Base-by-base conservation (phyloP, 2,888 invertebrate genomes). In the Coelinius sp. region DNA sequence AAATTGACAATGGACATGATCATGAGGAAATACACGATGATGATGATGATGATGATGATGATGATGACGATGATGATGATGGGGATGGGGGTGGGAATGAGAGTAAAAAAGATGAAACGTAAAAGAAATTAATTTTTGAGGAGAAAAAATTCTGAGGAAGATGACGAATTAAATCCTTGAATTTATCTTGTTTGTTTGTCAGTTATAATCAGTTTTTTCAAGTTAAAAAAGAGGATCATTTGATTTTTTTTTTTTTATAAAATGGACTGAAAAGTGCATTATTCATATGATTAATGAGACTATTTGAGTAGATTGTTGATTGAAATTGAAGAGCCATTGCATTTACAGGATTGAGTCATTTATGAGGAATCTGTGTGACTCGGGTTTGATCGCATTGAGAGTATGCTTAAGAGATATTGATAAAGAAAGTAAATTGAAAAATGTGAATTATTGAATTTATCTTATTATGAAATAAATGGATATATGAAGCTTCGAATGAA, bases 341-440 rank as follows among this genome's bases (percentile, higher is more conserved):
- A 79, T 77, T 79, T 74, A 76, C 71, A 74, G 3, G 65, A 71
- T 71, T 71, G 68, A 35, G 66, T 73, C 70, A 74, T 63, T 22
- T n/a, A 27, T 6, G 31, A 5, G 27, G 49, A 46, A 46, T 59
- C 59, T 59, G 59, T 59, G 59, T 59, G 59, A 59, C 59, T 20
- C 31, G 59, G 31, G 31, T 35, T 59, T 14, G 17, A 59, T 49
- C 46, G 5, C 17, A 49, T 49, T 49, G 46, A 49, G 20, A 6
- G 17, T 8, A 8, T 49, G 46, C 2, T 20, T 49, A 41, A 41
- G 2, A n/a, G 12, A 41, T n/a, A n/a, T 41, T 41, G 12, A 12
- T 41, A 17, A 20, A 49, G 20, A 49, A 49, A 49, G 20, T 49
- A 17, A 49, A 49, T 49, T 8, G 8, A 20, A 49, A 49, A 20